Evolutionary conservation across 2,888 invertebrate genomes (phyloP).

Genomic region (Apotomis turbidana): DNA sequence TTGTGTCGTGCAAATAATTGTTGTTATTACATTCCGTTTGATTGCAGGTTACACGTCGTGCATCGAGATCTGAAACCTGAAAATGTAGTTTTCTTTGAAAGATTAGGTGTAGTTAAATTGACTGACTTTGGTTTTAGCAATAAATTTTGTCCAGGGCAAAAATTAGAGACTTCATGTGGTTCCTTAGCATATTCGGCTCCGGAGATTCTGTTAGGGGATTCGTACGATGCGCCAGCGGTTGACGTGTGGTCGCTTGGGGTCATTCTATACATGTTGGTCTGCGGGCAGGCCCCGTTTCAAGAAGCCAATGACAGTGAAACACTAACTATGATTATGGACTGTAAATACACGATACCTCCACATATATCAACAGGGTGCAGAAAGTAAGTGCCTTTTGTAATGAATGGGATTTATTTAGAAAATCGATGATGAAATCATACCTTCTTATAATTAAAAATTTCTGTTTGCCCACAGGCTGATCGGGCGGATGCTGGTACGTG

Average conservation of each 20-base stretch:
- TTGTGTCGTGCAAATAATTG: constrained; percentile 5
- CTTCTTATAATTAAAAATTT: too few species aligned
- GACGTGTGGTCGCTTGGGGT: constrained; percentile 99
- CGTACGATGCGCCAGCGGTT: constrained; percentile 99
- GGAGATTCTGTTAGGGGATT: constrained; percentile 98
- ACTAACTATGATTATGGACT: constrained; percentile 99
- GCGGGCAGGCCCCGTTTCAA: constrained; percentile 98
- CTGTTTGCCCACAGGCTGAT: constrained; percentile 86
- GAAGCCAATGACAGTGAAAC: constrained; percentile 99
- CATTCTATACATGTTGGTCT: constrained; percentile 98
- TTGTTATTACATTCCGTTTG: constrained; percentile 39
- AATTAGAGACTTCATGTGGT: constrained; percentile 98
- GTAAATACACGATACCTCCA: constrained; percentile 96
- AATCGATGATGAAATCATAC: too few species aligned
- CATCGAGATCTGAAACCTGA: constrained; percentile 98
- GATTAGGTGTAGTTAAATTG: constrained; percentile 97
- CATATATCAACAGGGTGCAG: constrained; percentile 94
- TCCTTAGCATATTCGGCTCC: constrained; percentile 99
- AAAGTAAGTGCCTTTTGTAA: constrained; percentile 77
- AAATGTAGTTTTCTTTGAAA: constrained; percentile 99
- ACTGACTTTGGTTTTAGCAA: constrained; percentile 99
- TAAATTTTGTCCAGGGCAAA: constrained; percentile 97
- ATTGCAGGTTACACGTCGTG: constrained; percentile 85
- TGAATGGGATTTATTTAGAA: too few species aligned
- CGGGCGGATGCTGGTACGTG: constrained; percentile 95